Evolutionary conservation across 1,140 invertebrate genomes (phyloP).

Genomic region (Drosophila neocordata): DNA sequence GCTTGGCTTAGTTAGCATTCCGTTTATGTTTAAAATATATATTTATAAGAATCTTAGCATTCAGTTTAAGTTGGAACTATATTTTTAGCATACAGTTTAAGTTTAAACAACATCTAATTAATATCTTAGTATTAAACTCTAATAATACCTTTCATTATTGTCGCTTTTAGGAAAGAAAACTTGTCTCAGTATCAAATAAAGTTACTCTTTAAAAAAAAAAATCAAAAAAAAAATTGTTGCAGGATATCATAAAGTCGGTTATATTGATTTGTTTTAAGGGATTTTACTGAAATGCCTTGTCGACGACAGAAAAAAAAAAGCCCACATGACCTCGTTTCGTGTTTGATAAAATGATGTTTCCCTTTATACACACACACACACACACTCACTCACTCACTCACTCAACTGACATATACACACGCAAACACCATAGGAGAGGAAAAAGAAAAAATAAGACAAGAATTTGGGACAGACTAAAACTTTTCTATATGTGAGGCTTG

Average conservation of each 20-base stretch:
- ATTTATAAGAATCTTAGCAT: too few relatives aligned
- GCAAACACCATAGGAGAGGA: background rate
- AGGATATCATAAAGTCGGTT: background rate
- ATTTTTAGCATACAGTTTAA: too few relatives aligned
- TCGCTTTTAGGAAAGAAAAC: too few relatives aligned
- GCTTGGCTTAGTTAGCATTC: too few relatives aligned
- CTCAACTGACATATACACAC: background rate
- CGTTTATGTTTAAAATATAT: too few relatives aligned
- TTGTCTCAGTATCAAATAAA: too few relatives aligned
- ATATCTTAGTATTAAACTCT: too few relatives aligned
- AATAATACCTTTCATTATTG: too few relatives aligned
- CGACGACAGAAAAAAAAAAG: constrained; percentile 31
- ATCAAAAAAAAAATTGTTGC: background rate
- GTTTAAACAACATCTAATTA: too few relatives aligned
- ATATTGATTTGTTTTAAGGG: background rate
- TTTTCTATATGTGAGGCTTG: constrained; percentile 22
- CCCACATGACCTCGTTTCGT: constrained; percentile 63
- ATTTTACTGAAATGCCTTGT: constrained; percentile 22
- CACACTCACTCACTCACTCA: constrained; percentile 8
- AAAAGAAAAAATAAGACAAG: background rate
- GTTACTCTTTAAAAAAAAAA: too few relatives aligned
- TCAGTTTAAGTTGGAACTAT: too few relatives aligned
- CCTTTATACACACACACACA: constrained; percentile 2
- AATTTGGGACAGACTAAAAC: constrained; percentile 9
- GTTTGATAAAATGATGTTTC: constrained; percentile 65